Conservation (phyloP, 2,113 vertebrate genomes). For the Mesoclemmys tuberculata region DNA sequence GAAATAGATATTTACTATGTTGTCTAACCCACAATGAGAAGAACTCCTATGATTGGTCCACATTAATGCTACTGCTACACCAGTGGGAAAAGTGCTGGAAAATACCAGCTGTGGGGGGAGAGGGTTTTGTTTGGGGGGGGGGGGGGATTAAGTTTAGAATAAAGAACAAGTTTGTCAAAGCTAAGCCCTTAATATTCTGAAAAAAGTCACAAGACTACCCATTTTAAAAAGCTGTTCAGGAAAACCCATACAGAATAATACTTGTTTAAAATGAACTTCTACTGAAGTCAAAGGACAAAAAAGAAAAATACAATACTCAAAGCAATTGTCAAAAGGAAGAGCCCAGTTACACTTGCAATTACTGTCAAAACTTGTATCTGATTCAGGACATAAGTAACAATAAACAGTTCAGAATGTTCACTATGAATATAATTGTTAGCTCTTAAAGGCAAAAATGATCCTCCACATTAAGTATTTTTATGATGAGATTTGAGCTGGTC, state of each 20-base stretch:
- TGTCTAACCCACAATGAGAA: neutral
- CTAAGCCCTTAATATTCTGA: neutral
- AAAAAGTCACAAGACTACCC: neutral
- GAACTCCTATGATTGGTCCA: conserved; percentile 31
- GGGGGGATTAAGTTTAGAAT: too few relatives aligned
- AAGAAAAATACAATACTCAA: neutral
- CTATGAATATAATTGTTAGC: neutral
- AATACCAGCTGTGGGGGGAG: neutral
- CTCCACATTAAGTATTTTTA: neutral
- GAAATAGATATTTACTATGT: neutral
- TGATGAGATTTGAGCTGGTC: neutral
- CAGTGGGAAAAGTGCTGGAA: neutral
- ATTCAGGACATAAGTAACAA: neutral
- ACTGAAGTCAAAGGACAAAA: neutral
- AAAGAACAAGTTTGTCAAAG: neutral
- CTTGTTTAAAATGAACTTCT: neutral
- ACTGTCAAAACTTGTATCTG: neutral
- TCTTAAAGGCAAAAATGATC: neutral
- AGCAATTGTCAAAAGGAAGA: neutral
- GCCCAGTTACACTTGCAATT: neutral
- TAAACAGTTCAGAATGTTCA: neutral
- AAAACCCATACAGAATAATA: neutral
- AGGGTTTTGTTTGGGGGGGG: too few relatives aligned
- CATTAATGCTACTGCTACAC: neutral
- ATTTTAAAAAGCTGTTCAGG: neutral